Conservation (phyloP, 2,113 vertebrate genomes). For the Calidris pygmaea region DNA sequence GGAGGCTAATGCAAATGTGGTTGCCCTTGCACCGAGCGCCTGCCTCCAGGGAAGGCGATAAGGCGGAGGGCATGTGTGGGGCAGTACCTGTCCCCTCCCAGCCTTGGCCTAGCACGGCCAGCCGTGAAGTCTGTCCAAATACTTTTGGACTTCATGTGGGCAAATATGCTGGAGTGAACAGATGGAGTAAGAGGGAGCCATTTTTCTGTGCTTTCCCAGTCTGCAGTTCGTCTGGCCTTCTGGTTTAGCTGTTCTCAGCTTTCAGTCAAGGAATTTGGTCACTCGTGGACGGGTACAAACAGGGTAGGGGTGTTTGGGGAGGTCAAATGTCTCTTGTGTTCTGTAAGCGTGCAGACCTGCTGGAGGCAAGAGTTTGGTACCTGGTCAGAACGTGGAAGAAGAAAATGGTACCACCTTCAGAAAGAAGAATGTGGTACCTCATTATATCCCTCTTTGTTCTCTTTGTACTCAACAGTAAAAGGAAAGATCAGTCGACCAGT, state of each 20-base stretch:
- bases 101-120: background rate
- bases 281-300: background rate
- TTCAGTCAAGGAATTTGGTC: background rate
- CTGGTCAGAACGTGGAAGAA: background rate
- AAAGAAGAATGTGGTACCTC: background rate
- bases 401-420: background rate
- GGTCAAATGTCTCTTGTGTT: fast-evolving
- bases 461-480: background rate
- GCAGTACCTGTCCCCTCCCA: background rate
- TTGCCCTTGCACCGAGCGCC: background rate
- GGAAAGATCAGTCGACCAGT: background rate
- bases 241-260: background rate
- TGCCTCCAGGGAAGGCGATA: background rate
- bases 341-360: background rate
- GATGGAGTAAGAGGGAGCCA: background rate
- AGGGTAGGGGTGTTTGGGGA: background rate
- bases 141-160: background rate
- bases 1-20: background rate
- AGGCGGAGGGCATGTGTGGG: background rate
- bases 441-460: background rate
- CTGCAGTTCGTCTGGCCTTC: background rate
- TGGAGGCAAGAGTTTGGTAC: background rate
- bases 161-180: background rate
- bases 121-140: background rate
- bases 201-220: background rate